Percentiles rank a stretch among this genome's conserved stretches.
phyloP scores from a whole-genome alignment of 2,113 vertebrate genomes.

The Lophochroa leadbeateri region DNA sequence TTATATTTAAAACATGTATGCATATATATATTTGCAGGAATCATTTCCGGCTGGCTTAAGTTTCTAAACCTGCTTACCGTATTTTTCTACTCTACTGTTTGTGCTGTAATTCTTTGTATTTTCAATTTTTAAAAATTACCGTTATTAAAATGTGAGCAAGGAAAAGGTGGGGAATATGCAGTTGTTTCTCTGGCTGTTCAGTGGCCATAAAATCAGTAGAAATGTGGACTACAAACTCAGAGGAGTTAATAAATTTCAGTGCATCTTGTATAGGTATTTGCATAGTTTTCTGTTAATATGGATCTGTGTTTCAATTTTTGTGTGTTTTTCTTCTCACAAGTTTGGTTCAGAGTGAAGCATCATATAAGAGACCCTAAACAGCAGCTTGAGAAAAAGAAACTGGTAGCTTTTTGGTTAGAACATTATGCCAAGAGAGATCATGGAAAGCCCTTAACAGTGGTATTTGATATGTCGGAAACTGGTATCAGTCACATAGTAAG shows the following conservation, averaged over 20 bases:
- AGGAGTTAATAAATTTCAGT: background rate
- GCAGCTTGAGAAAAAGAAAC: conserved; percentile 89
- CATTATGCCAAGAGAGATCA: conserved; percentile 91
- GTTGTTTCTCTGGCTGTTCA: background rate
- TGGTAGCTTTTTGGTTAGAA: conserved; percentile 96
- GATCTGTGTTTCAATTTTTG: background rate
- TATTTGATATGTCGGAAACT: conserved; percentile 95
- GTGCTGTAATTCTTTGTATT: background rate
- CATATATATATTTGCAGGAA: no score
- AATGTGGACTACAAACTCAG: background rate
- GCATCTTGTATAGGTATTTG: background rate
- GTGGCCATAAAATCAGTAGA: background rate
- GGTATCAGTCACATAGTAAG: conserved; percentile 94
- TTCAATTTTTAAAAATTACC: background rate
- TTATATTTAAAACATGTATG: no score
- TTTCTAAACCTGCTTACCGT: no score
- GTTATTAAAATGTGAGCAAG: background rate
- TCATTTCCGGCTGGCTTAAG: no score
- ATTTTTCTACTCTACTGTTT: background rate
- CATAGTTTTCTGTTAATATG: background rate
- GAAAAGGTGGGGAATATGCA: fast-evolving
- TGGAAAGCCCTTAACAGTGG: conserved; percentile 91
- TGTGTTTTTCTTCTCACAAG: conserved; percentile 62
- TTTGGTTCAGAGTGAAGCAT: conserved; percentile 94
- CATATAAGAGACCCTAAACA: conserved; percentile 89